Base-by-base conservation (phyloP, 2,888 invertebrate species). In the Limnephilus auricula region DNA sequence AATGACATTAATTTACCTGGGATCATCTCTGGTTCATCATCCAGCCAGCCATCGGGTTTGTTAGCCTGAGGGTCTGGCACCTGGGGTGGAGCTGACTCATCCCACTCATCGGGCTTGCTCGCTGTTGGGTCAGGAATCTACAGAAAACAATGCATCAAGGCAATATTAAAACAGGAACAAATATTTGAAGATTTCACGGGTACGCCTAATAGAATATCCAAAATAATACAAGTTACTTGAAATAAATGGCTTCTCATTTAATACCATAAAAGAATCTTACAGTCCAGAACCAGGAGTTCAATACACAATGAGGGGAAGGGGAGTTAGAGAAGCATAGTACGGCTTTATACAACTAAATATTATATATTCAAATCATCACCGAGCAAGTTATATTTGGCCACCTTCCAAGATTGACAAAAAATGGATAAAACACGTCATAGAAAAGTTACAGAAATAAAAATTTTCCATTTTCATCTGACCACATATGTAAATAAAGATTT, bases 101-200 rank as follows among this genome's bases (percentile, higher is more conserved):
- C 99, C 99, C 99, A 99, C 94, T 99, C 99, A 0, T 97, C 98
- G 0, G 99, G 99, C 94, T 99, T 99, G 0, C 96, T 95, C 0
- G 99, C 98, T 88, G 97, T 96, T 1, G 98, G 98, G 95, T 99
- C 99, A 0, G 98, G 97, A 93, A 99, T 99, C 96, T 96, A 93
- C n/a, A 15, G 40, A 89, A 18, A 79, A 85, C 30, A 37, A 65
- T 25, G 32, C 79, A n/a, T 65, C 25, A 79, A 1, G 18, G 25
- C 32, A 83, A 83, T 5, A 37, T 83, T 83, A 12, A 40, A 40
- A 10, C 12, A 31, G n/a, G 13, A 83, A 18, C 82, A 34, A 34
- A 83, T 18, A 30, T 83, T 32, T 83, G 34, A 31, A 83, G 30
- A 85, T 18, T 37, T 40, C 34, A 40, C 40, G 25, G 40, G 40